Evolutionary conservation across 2,113 vertebrate species (phyloP).

Genomic region (Grammomys surdaster): DNA sequence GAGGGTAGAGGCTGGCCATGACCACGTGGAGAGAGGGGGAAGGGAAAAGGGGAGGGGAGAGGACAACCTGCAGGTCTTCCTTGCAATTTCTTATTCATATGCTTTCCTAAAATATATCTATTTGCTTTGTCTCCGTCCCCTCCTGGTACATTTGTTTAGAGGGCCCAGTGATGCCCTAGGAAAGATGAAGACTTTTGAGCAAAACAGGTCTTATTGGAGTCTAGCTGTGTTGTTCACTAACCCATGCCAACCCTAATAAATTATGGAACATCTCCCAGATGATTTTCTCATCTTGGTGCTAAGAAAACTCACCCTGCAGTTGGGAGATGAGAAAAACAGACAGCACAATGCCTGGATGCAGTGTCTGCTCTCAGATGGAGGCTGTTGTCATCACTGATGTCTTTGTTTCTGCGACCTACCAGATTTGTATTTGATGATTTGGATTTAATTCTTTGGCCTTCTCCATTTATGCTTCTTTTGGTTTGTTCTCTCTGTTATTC

Average conservation of each 20-base stretch:
- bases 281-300: background rate
- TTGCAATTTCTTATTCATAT: background rate
- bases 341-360: background rate
- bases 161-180: background rate
- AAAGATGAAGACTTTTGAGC: conserved; percentile 42
- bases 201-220: conserved; percentile 17
- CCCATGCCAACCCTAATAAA: background rate
- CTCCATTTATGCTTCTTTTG: conserved; percentile 9
- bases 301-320: background rate
- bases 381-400: background rate
- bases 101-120: background rate
- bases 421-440: background rate
- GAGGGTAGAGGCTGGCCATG: no score
- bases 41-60: no score
- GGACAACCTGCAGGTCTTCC: no score
- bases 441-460: conserved; percentile 21
- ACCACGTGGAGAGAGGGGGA: no score
- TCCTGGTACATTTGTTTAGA: background rate
- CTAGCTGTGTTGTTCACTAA: background rate
- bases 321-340: conserved; percentile 31
- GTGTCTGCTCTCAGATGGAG: background rate
- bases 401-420: background rate
- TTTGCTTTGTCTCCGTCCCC: background rate
- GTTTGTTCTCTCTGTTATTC: conserved; percentile 12
- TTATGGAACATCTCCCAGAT: background rate